Percentiles rank a stretch among this genome's conserved stretches.
Evolutionary conservation across 2,113 vertebrate genomes (phyloP).

Genomic region (Dipodomys ordii): DNA sequence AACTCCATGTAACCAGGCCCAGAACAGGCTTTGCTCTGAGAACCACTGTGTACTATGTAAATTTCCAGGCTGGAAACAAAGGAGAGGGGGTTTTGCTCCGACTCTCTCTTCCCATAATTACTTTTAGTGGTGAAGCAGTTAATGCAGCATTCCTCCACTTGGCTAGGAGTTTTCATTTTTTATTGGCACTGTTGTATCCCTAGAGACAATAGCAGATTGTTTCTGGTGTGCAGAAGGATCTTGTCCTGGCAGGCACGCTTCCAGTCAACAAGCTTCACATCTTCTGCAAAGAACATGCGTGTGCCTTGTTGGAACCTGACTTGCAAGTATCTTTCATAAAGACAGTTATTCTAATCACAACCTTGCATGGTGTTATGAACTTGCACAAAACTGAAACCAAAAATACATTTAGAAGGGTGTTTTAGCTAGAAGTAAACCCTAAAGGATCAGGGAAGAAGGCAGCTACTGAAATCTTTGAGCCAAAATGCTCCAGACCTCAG

Average conservation of each 20-base stretch:
- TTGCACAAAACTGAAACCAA: slow-evolving; percentile 59
- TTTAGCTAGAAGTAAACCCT: not conserved
- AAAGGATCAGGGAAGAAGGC: not conserved
- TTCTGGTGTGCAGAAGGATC: slow-evolving; percentile 78
- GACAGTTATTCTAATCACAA: slow-evolving; percentile 50
- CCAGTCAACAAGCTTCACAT: slow-evolving; percentile 83
- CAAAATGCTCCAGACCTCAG: not conserved
- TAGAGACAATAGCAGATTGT: slow-evolving; percentile 87
- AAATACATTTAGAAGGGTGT: not conserved
- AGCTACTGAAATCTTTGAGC: not conserved
- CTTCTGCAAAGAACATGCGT: slow-evolving; percentile 73
- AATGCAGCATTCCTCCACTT: slow-evolving; percentile 71
- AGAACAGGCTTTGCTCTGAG: not conserved
- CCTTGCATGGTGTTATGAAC: slow-evolving; percentile 21
- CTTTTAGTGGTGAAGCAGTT: slow-evolving; percentile 84
- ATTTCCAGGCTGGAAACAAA: slow-evolving; percentile 3
- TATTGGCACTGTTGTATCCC: slow-evolving; percentile 84
- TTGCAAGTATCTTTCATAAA: slow-evolving; percentile 76
- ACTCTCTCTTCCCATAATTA: slow-evolving; percentile 35
- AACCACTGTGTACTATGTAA: not conserved
- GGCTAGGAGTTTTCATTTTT: slow-evolving; percentile 80
- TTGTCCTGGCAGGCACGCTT: slow-evolving; percentile 87
- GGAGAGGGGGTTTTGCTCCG: not conserved
- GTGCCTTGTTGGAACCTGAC: slow-evolving; percentile 80
- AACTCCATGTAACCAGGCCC: not conserved